Conservation (phyloP, 2,888 invertebrate genomes). For the Temnothorax ravouxi region DNA sequence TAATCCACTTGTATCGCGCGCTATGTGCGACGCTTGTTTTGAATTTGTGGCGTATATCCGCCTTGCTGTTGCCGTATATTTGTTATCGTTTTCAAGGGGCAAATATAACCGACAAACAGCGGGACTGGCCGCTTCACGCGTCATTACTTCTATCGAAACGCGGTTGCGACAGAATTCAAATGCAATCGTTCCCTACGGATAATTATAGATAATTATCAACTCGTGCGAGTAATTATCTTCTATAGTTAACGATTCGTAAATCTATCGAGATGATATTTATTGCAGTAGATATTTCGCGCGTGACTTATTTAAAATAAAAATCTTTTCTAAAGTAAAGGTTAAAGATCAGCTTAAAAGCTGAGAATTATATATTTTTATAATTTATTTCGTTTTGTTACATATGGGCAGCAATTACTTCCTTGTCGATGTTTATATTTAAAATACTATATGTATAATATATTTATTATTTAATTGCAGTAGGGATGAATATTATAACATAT, state of each 20-base stretch:
- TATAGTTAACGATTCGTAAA: not conserved
- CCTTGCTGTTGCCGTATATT: not conserved
- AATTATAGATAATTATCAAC: not conserved
- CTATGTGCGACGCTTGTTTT: not conserved
- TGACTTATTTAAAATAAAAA: not conserved
- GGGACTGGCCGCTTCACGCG: not conserved
- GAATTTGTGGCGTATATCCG: not conserved
- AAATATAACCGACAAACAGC: not conserved
- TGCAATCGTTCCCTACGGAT: not conserved
- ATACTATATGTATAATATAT: too few relatives aligned
- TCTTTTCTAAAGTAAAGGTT: too few relatives aligned
- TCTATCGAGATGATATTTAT: not conserved
- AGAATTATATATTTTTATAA: not conserved
- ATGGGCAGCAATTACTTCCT: not conserved
- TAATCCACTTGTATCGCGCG: not conserved
- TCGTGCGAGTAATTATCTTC: not conserved
- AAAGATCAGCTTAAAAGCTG: not conserved
- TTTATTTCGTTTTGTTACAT: not conserved
- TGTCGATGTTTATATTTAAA: too few relatives aligned
- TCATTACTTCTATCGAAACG: not conserved
- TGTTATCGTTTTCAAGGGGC: not conserved
- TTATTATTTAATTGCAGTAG: too few relatives aligned
- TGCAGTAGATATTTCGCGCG: not conserved
- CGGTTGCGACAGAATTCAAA: not conserved
- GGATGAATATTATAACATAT: too few relatives aligned